Percentiles rank a stretch among this genome's conserved stretches.
These are phyloP conservation scores for Ectemnius lituratus DNA, from an alignment of 2,888 invertebrate genomes.

Conservation along the genomic window DNA sequence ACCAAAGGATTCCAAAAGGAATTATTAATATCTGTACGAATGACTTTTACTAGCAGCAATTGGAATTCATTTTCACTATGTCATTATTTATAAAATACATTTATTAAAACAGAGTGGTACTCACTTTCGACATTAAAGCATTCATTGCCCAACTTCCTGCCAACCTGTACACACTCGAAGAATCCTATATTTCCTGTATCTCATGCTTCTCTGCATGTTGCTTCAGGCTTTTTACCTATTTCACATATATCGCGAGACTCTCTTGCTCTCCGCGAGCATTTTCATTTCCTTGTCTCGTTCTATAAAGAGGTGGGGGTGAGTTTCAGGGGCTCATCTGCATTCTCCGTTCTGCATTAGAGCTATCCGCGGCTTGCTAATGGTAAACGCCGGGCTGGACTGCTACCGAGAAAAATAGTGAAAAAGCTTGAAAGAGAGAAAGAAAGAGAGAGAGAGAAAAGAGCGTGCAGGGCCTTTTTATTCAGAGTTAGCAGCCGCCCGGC, in stretches of 20 bases:
- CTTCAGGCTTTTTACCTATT: not conserved
- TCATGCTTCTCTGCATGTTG: conserved; percentile 11
- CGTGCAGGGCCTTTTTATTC: no score
- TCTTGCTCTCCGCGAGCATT: no score
- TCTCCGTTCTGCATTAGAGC: conserved; percentile 39
- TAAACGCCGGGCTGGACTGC: conserved; percentile 34
- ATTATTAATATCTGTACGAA: no score
- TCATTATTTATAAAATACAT: no score
- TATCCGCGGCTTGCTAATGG: conserved; percentile 48
- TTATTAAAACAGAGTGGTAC: no score
- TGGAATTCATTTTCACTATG: no score
- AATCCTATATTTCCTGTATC: not conserved
- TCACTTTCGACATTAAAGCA: no score
- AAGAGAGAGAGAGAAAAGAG: not conserved
- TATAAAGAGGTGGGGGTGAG: no score
- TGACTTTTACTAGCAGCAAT: no score
- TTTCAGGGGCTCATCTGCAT: conserved; percentile 52
- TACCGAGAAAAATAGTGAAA: conserved; percentile 13
- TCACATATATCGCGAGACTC: no score
- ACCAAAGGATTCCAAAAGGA: no score
- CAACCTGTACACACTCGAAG: not conserved
- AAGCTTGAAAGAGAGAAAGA: not conserved
- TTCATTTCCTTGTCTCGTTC: no score
- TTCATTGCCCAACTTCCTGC: not conserved
- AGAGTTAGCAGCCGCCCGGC: not conserved